Evolutionary conservation across 2,113 vertebrate genomes (phyloP), one percentile per base, ranked within the genome.

Genomic region (Odocoileus virginianus): DNA sequence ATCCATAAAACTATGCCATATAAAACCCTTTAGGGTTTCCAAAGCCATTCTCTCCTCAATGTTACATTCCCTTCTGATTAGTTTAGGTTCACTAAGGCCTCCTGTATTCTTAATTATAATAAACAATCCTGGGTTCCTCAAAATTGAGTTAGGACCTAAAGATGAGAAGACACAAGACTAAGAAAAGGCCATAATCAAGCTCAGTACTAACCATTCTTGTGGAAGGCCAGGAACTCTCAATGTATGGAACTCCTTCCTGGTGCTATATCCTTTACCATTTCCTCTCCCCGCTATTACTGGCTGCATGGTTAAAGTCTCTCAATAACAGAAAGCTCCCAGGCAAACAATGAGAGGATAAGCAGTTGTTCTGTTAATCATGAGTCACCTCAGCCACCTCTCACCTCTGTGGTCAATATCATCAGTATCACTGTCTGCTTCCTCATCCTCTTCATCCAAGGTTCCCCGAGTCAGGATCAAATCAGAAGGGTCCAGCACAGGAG

Each of bases 361-460:
- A 79, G 76, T 74, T 76, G 5, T 33, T 78, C 85, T 52, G 28
- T 57, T 15, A 54, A 54, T 54, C 83, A 36, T 2, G 3, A n/a
- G 60, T 45, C 64, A 81, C 43, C 43, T 28, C 92, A 54, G 84
- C 97, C 95, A 50, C 79, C 14, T 61, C 99, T 99, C 94, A 99
- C 99, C 99, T n/a, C 95, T 97, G 96, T 99, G 99, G 97, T 99
- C 99, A 36, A 99, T 99, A 97, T 99, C 99, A 12, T 99, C 99
- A 0, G 99, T 99, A 5, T 99, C 99, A 0, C 99, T 99, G 96
- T 99, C 99, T 1, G 99, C 99, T 87, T 50, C 98, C 6, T 99
- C 99, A 36, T 99, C 99, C 30, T 99, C 99, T 1, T 98, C 99
- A 1, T 99, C 99, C n/a, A 99, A 98, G 4, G 98, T 98, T 93